Evolutionary conservation across 2,888 invertebrate species (phyloP), one percentile per base, ranked within the genome.

Genomic region (Drosophila austrosaltans): DNA sequence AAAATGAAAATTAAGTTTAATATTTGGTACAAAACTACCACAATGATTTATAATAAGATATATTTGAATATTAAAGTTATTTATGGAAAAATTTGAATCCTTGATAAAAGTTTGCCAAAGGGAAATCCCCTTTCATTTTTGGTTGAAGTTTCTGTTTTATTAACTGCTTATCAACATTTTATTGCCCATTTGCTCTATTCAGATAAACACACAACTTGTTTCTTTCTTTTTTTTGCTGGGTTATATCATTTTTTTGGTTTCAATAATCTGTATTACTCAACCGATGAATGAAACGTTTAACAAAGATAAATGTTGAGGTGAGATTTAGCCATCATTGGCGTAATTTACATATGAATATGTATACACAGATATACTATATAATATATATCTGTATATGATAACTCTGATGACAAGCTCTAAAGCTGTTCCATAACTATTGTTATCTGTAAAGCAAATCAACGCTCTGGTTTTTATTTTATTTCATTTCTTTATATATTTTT

Each of bases 211-310:
- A 22, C 48, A 48, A 10, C 25, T 48, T 25, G 16, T 25, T 25
- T 40, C n/a, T 40, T 25, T 48, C 22, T 12, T 40, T 3, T 40
- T 25, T 48, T 25, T 48, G 22, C 10, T 25, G 10, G 25, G 48
- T 48, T 48, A 48, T 48, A 48, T 25, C 10, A 48, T 36, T 8
- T 36, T 36, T 36, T 36, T 36, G 36, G 36, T 10, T 36, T 36
- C 36, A 36, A 36, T 65, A 48, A 25, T 48, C 22, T 48, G 48
- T 12, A 48, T 76, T 66, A 44, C 44, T 69, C 61, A 57, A 62
- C 63, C 59, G 66, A 67, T 61, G 63, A 65, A 77, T 62, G 12
- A 36, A 25, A 28, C 54, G 42, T 71, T 12, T 39, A 67, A 36
- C 48, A 59, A 59, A 77, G 76, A 77, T 65, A 48, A 48, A 7